Evolutionary conservation across 1,140 invertebrate species (phyloP), one percentile per base, ranked within the genome.

Genomic region (Monochamus saltuarius): DNA sequence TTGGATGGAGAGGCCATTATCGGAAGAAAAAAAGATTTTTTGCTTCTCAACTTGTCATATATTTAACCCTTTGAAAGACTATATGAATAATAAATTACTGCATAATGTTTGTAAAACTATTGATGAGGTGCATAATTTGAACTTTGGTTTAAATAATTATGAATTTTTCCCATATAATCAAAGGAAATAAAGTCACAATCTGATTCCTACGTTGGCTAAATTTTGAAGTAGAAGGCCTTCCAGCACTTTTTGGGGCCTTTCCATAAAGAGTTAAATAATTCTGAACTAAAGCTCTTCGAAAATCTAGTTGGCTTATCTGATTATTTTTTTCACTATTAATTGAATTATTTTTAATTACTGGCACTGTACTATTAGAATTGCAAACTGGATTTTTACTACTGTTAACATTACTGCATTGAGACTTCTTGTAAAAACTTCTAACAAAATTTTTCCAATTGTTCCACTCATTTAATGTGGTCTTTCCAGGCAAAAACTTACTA

Each of bases 1-100:
- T n/a, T 65, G 63, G 63, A 38, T 35, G n/a, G 54, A 61, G 36
- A 49, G 59, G 14, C 63, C 63, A n/a, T 38, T 65, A 19, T 54
- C 37, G 49, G 63, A 65, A 7, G 58, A 50, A 59, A 38, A 10
- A 13, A 61, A n/a, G 57, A 52, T 22, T 61, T 10, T 61, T 58
- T 38, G 63, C 59, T 36, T 43, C 63, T 16, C 63, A 65, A 37
- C 29, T 61, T 11, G 63, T 43, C 7, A 61, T 50, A 7, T 65
- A 65, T 55, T 42, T 65, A n/a, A 61, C 14, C 7, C 55, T 14
- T 11, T 65, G n/a, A 65, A 55, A 56, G 47, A 65, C 19, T 37
- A 65, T 14, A 54, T 61, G 51, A 46, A 61, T 36, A 65, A 50
- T 14, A 42, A 50, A 13, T 19, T 65, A 11, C 38, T 65, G 17